Evolutionary conservation across 1,140 invertebrate genomes (phyloP).

Genomic region (Amyelois transitella): DNA sequence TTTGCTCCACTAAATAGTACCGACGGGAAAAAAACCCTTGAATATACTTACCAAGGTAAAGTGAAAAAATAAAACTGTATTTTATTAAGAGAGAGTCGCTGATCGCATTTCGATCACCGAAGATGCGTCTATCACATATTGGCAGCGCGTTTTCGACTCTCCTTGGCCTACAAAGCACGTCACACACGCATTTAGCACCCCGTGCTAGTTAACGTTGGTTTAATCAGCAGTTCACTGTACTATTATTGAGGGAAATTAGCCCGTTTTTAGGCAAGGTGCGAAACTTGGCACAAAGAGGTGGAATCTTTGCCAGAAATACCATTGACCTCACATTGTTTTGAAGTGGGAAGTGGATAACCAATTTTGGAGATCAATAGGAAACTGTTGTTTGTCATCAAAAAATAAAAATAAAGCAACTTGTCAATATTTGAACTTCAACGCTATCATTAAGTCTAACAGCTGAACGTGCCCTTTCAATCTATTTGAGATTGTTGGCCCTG

Average conservation of each 20-base stretch:
- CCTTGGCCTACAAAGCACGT: conserved; percentile 40
- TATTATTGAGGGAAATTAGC: neutral
- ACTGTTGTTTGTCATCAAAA: no score
- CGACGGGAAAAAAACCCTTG: no score
- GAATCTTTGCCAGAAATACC: conserved; percentile 26
- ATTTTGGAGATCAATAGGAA: no score
- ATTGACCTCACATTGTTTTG: neutral
- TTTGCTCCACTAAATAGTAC: no score
- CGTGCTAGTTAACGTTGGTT: conserved; percentile 19
- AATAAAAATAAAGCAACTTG: no score
- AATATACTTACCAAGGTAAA: no score
- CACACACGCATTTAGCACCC: conserved; percentile 12
- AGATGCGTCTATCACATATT: conserved; percentile 12
- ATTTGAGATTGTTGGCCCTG: no score
- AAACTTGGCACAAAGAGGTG: conserved; percentile 29
- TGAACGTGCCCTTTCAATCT: no score
- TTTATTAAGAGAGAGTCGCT: neutral
- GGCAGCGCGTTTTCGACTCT: conserved; percentile 26
- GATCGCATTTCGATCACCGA: conserved; percentile 15
- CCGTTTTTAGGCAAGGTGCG: conserved; percentile 15
- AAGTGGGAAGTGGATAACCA: no score
- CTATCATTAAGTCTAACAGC: no score
- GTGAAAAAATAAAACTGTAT: no score
- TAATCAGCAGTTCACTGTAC: conserved; percentile 21
- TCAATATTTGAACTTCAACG: no score